Base-by-base conservation (phyloP, 2,113 vertebrate genomes). In the Scalopus aquaticus region DNA sequence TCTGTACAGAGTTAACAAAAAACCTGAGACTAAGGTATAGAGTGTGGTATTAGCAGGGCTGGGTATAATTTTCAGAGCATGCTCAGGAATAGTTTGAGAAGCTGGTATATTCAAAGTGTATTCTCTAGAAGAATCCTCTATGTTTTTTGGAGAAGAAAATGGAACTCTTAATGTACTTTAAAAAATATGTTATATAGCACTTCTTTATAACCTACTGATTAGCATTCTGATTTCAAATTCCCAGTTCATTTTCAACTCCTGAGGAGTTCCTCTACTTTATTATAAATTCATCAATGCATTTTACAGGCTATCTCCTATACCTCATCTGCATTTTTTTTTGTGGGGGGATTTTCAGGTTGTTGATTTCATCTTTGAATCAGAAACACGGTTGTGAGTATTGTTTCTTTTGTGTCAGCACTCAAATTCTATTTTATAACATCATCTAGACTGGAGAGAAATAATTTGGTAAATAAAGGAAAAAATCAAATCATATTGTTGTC, bases 381-480 rank as follows among this genome's bases (percentile, higher is more conserved):
- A 70, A 70, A 80, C 44, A 86, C 42, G 72, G 64, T 58, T 39
- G 56, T 77, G 30, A 32, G 13, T 28, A 17, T 69, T 76, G 16
- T 62, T 92, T 70, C 42, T 80, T 19, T 26, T 26, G 28, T 46
- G 51, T 76, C 67, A 56, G 26, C 17, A 42, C 13, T 16, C 51
- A 87, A 58, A 22, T 78, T 49, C n/a, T 64, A 39, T 37, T 46
- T 92, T 30, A n/a, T 49, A 78, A 26, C 20, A 32, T 93, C 69
- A 87, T 35, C 39, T 90, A 77, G 70, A 35, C 54, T 77, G 69
- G 32, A 70, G 67, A 77, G 77, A 90, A 93, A 78, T 39, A 35
- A 58, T 70, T 83, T 72, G 82, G 37, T 72, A 56, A 88, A 49
- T 88, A 58, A 90, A 90, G 28, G 70, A 20, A 56, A 56, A 56